These are phyloP conservation scores for Prenolepis imparis DNA, from an alignment of 2,888 invertebrate genomes.

Conservation along the genomic window DNA sequence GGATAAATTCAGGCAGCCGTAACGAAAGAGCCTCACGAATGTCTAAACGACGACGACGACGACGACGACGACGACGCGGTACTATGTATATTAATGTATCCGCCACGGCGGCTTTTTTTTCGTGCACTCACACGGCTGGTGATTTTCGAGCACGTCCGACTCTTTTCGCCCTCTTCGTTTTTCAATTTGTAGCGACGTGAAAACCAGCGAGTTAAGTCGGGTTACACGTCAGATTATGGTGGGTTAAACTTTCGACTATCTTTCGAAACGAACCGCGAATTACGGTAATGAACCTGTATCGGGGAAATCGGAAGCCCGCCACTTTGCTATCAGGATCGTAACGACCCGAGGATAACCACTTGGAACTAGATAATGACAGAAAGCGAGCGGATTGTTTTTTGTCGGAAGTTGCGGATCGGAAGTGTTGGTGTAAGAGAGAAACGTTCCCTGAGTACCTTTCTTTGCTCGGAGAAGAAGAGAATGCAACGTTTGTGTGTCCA, in stretches of 20 bases:
- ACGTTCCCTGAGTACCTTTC: slow-evolving; percentile 38
- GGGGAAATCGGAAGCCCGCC: slow-evolving; percentile 47
- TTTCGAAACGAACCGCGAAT: slow-evolving; percentile 33
- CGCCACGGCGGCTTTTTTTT: slow-evolving; percentile 43
- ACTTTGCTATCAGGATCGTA: slow-evolving; percentile 33
- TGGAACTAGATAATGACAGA: slow-evolving; percentile 35
- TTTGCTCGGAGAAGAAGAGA: slow-evolving; percentile 6
- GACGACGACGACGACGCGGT: slow-evolving; percentile 22
- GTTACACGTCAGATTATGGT: slow-evolving; percentile 41
- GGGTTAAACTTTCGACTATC: slow-evolving; percentile 17
- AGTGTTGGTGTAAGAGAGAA: slow-evolving; percentile 34
- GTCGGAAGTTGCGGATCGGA: slow-evolving; percentile 47
- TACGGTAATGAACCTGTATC: slow-evolving; percentile 57
- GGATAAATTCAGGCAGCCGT: slow-evolving; percentile 74
- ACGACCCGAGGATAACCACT: slow-evolving; percentile 22
- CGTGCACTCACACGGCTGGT: slow-evolving; percentile 4
- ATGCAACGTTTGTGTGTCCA: not conserved
- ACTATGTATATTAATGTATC: slow-evolving; percentile 70
- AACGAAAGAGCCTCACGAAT: slow-evolving; percentile 64
- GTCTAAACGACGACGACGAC: slow-evolving; percentile 46
- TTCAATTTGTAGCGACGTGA: slow-evolving; percentile 7
- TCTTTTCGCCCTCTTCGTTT: slow-evolving; percentile 2
- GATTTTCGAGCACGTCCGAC: slow-evolving; percentile 38
- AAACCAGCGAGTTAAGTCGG: slow-evolving; percentile 50
- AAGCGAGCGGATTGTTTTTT: slow-evolving; percentile 49